phyloP scores from a whole-genome alignment of 1,140 invertebrate genomes.

The Aporrectodea caliginosa region DNA sequence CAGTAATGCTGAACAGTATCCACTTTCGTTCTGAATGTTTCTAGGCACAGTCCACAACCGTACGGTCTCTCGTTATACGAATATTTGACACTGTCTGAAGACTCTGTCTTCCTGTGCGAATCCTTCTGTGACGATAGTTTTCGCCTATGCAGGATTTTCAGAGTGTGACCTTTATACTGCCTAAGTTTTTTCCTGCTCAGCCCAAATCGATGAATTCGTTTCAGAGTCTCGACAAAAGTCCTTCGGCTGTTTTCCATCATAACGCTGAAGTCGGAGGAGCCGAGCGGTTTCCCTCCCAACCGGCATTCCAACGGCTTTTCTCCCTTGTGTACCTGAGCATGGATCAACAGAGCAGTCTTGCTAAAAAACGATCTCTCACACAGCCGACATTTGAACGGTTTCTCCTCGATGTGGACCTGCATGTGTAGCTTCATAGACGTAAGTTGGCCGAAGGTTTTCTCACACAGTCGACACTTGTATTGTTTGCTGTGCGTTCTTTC shows the following conservation, averaged over 20 bases:
- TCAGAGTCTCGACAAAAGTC: not conserved
- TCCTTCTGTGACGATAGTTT: not conserved
- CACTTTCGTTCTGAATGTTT: not conserved
- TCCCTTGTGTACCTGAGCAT: not conserved
- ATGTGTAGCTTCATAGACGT: conserved; percentile 44
- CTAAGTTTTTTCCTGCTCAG: no score
- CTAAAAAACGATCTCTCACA: conserved; percentile 69
- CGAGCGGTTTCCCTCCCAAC: not conserved
- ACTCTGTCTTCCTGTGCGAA: not conserved
- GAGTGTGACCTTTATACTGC: not conserved
- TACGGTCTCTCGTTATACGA: not conserved
- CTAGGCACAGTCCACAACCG: not conserved
- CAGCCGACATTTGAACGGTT: conserved; percentile 59
- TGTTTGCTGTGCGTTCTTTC: conserved; percentile 75
- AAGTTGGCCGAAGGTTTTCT: conserved; percentile 51
- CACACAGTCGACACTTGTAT: conserved; percentile 52
- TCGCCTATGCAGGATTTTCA: not conserved
- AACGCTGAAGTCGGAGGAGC: not conserved
- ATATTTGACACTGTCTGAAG: not conserved
- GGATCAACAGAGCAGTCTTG: not conserved
- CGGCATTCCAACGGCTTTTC: not conserved
- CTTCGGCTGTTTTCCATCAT: not conserved
- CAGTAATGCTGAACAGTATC: not conserved
- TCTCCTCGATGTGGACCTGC: conserved; percentile 40
- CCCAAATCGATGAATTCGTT: no score